Evolutionary conservation across 2,888 invertebrate species (phyloP).

Genomic region (Ophion obscuratus): DNA sequence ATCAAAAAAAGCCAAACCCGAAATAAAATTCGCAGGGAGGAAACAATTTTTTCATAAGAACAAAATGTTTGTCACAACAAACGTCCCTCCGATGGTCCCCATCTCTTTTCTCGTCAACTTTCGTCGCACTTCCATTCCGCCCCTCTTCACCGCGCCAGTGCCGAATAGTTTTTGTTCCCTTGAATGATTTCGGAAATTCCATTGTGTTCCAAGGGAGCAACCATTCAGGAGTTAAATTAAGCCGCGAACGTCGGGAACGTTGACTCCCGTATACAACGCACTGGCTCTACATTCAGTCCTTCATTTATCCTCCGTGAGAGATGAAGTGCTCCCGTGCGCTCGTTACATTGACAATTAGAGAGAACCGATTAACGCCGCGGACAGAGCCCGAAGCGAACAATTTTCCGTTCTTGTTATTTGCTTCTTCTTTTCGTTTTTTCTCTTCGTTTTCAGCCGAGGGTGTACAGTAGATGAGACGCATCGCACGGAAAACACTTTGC

Average conservation of each 20-base stretch:
- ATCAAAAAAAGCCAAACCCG: no score
- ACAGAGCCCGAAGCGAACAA: constrained; percentile 63
- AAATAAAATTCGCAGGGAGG: no score
- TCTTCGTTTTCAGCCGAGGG: not conserved
- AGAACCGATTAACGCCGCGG: constrained; percentile 68
- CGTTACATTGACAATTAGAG: constrained; percentile 68
- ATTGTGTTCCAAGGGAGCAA: not conserved
- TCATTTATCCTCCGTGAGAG: constrained; percentile 55
- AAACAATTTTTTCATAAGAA: no score
- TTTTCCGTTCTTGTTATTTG: constrained; percentile 66
- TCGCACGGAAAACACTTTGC: constrained; percentile 5
- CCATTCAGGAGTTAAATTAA: constrained; percentile 39
- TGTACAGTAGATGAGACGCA: not conserved
- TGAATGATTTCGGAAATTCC: constrained; percentile 4
- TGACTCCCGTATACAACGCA: not conserved
- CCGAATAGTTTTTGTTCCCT: not conserved
- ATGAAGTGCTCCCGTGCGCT: constrained; percentile 56
- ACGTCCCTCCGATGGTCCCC: no score
- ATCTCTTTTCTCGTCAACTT: not conserved
- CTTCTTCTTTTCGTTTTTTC: constrained; percentile 16
- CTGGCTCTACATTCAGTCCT: constrained; percentile 48
- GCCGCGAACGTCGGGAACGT: constrained; percentile 12
- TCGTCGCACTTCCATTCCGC: constrained; percentile 8
- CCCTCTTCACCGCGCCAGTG: not conserved
- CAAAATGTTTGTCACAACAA: no score